Evolutionary conservation across 2,797 vertebrate genomes (phyloP), one percentile per base, ranked within the genome.

Genomic region (Hylomyscus alleni): DNA sequence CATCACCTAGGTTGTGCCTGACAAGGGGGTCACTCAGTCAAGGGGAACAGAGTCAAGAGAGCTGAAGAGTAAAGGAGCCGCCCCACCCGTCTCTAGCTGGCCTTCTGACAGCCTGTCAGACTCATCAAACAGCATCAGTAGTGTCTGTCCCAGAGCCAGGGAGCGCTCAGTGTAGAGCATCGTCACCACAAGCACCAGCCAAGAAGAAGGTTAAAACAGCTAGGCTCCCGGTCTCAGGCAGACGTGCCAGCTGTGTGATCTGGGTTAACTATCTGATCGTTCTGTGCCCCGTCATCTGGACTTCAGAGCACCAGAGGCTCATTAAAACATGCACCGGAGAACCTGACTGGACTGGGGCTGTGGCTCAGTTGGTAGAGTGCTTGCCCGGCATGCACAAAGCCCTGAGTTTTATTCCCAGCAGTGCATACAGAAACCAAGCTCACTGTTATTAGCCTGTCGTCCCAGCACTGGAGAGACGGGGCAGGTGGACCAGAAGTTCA

Each of bases 131-230:
- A 40, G 34, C 17, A 62, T n/a, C 12, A 7, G n/a, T 29, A 7
- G n/a, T 34, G 4, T 6, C 52, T 37, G 14, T 2, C 60, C 60
- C 34, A 40, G 15, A 22, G 6, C 15, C 34, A 2, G 40, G 8
- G 0, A 34, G 12, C 22, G 29, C 37, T 81, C 34, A 5, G 15
- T 15, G n/a, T 19, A 1, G 31, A 54, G 17, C 34, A 6, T 73
- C 5, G 1, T 14, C 44, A 34, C 1, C 19, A 0, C 24, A 50
- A 72, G 44, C 0, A 0, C 19, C 29, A 44, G 40, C 24, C 29
- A 31, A 26, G 22, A 2, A 52, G 31, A 8, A 19, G 40, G 29
- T 19, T 65, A 15, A 52, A 44, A 22, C 0, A 75, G 50, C 37
- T 29, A 17, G 40, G 50, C 7, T 37, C 52, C 19, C 29, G 40